Conservation (phyloP, 2,113 vertebrate genomes). For the Cynopterus brachyotis region DNA sequence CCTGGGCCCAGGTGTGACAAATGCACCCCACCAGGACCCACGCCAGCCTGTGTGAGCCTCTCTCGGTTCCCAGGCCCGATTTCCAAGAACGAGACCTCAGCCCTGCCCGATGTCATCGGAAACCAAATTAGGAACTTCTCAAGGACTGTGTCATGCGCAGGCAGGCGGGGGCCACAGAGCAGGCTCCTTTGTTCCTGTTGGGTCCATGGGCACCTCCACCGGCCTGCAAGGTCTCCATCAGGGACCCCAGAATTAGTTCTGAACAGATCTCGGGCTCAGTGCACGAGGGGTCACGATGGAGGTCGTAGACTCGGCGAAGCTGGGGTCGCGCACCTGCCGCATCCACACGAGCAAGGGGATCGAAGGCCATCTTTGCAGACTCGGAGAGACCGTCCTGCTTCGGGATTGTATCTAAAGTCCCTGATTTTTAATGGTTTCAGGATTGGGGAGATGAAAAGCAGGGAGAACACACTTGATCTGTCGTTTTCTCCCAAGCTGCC, state of each 20-base stretch:
- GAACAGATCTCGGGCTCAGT: neutral
- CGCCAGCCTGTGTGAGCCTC: neutral
- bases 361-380: rapidly evolving
- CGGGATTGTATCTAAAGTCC: neutral
- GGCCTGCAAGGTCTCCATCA: rapidly evolving
- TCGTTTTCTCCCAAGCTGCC: neutral
- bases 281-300: rapidly evolving
- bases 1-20: neutral
- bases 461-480: rapidly evolving
- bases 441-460: neutral
- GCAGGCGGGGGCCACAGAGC: too few relatives aligned
- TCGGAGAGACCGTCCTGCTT: neutral
- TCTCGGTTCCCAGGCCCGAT: neutral
- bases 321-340: rapidly evolving
- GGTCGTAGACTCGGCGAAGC: rapidly evolving
- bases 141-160: neutral
- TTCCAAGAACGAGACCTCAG: constrained; percentile 37
- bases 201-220: rapidly evolving
- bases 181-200: neutral
- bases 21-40: constrained; percentile 2
- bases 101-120: neutral
- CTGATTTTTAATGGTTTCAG: neutral
- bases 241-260: neutral
- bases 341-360: rapidly evolving
- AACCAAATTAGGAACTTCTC: neutral